Percentiles rank a stretch among this genome's conserved stretches.
Conservation (phyloP, 2,888 invertebrate genomes). For the Noctua pronuba region DNA sequence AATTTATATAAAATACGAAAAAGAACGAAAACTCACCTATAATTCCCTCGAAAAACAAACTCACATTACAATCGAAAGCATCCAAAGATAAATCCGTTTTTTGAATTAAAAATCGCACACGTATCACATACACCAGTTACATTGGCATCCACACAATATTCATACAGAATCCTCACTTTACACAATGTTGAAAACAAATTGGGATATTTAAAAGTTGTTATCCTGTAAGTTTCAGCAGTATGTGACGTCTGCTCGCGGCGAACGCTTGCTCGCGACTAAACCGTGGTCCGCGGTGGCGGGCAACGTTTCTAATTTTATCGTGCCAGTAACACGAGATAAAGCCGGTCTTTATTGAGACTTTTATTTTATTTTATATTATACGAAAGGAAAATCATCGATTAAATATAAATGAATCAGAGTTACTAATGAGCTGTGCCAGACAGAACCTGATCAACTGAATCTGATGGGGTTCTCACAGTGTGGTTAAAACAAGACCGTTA, state of each 20-base stretch:
- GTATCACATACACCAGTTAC: slow-evolving; percentile 69
- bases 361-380: slow-evolving; percentile 83
- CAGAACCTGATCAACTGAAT: slow-evolving; percentile 12
- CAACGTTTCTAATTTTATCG: slow-evolving; percentile 88
- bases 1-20: background rate
- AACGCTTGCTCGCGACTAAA: slow-evolving; percentile 68
- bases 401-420: slow-evolving; percentile 55
- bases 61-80: slow-evolving; percentile 75
- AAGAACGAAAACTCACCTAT: slow-evolving; percentile 74
- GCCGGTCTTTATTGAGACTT: slow-evolving; percentile 86
- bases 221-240: slow-evolving; percentile 37
- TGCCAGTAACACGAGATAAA: slow-evolving; percentile 90
- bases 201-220: slow-evolving; percentile 41
- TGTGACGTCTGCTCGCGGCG: slow-evolving; percentile 72
- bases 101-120: slow-evolving; percentile 68
- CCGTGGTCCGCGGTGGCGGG: slow-evolving; percentile 72
- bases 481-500: background rate
- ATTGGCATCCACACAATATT: slow-evolving; percentile 50
- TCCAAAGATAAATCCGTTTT: slow-evolving; percentile 68
- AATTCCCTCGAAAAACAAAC: slow-evolving; percentile 68
- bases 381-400: slow-evolving; percentile 65
- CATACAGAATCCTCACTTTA: slow-evolving; percentile 63
- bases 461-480: background rate
- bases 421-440: slow-evolving; percentile 32
- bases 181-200: slow-evolving; percentile 64